phyloP scores from a whole-genome alignment of 1,140 invertebrate genomes.

The Hydropsyche tenuis region DNA sequence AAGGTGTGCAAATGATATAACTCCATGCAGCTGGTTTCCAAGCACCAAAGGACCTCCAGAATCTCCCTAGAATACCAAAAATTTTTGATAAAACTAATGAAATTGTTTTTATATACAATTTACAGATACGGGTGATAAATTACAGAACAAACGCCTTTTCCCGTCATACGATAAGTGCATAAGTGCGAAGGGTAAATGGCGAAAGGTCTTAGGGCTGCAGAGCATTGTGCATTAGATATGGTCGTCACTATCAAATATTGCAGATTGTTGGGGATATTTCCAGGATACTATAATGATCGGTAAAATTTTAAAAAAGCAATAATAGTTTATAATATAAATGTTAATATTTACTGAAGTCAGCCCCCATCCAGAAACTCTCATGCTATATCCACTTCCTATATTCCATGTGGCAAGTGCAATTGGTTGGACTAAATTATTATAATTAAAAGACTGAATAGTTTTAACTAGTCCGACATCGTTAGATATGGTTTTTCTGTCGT shows the following conservation, averaged over 20 bases:
- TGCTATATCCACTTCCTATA: background rate
- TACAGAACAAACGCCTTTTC: conserved; percentile 12
- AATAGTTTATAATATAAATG: background rate
- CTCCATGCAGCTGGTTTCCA: background rate
- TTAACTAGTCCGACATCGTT: conserved; percentile 9
- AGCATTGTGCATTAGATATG: background rate
- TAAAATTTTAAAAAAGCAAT: no score
- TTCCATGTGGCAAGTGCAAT: background rate
- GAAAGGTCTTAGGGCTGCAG: background rate
- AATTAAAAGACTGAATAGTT: background rate
- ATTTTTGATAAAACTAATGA: background rate
- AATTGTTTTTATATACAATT: background rate
- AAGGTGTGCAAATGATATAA: background rate
- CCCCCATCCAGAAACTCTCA: conserved; percentile 8
- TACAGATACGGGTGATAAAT: background rate
- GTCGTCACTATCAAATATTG: background rate
- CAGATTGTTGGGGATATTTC: background rate
- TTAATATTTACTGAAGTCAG: background rate
- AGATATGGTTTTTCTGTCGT: background rate
- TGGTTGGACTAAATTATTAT: background rate
- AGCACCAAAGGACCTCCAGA: conserved; percentile 19
- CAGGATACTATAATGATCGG: no score
- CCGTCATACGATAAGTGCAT: background rate
- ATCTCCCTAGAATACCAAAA: conserved; percentile 17
- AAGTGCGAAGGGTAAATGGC: background rate